These are phyloP conservation scores for Tyto alba DNA, from an alignment of 2,113 vertebrate species.

Conservation along the genomic window DNA sequence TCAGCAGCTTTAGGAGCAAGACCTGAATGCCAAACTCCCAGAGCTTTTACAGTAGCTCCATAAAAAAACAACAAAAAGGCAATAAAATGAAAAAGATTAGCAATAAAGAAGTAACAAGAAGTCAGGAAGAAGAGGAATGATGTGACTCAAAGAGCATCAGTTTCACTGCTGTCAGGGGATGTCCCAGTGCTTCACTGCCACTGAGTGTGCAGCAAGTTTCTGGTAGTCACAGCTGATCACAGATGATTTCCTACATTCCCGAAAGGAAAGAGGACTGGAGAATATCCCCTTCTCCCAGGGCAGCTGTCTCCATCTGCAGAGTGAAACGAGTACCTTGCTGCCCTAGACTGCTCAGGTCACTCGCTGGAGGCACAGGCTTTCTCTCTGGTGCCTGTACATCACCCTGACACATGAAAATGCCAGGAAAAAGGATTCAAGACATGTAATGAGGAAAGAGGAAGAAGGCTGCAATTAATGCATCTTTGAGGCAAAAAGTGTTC, in stretches of 20 bases:
- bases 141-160: neutral
- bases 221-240: neutral
- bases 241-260: neutral
- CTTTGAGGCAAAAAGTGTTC: neutral
- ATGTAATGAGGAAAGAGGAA: neutral
- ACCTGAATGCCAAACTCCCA: neutral
- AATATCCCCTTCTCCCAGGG: neutral
- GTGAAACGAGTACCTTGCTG: neutral
- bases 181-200: neutral
- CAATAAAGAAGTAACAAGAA: neutral
- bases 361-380: neutral
- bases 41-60: neutral
- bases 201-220: neutral
- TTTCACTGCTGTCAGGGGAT: neutral
- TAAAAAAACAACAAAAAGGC: neutral
- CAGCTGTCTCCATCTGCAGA: neutral
- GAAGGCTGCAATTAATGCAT: neutral
- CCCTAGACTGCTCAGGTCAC: neutral
- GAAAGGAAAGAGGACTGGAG: neutral
- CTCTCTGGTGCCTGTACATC: neutral
- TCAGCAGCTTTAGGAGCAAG: neutral
- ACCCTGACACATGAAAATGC: neutral
- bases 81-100: neutral
- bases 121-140: neutral
- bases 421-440: neutral